Conservation (phyloP, 2,888 invertebrate genomes). For the Cremastinae sp. region DNA sequence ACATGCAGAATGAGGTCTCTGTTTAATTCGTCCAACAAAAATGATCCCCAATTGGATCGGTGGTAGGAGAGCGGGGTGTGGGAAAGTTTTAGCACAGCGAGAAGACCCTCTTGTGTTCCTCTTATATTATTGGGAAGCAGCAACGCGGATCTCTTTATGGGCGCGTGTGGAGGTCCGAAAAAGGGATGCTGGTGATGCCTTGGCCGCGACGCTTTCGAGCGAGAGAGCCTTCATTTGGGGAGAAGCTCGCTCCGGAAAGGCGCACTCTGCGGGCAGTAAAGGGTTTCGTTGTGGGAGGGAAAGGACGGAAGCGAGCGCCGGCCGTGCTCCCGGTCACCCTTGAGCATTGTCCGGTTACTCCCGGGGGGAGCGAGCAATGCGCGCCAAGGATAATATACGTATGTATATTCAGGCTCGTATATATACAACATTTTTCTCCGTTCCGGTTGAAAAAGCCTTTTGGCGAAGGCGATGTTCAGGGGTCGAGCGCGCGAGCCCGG, state of each 20-base stretch:
- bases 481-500: slow-evolving; percentile 61
- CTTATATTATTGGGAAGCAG: neutral
- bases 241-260: slow-evolving; percentile 47
- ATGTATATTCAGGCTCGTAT: slow-evolving; percentile 3
- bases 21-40: slow-evolving; percentile 40
- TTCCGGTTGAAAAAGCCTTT: slow-evolving; percentile 52
- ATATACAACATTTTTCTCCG: neutral
- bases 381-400: slow-evolving; percentile 12
- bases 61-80: neutral
- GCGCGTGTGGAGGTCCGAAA: slow-evolving; percentile 39
- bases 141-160: slow-evolving; percentile 1
- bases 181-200: slow-evolving; percentile 36
- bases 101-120: slow-evolving; percentile 34
- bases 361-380: slow-evolving; percentile 48
- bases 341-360: slow-evolving; percentile 56
- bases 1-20: slow-evolving; percentile 25
- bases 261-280: slow-evolving; percentile 59
- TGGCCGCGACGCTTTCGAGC: slow-evolving; percentile 45
- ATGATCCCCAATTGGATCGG: slow-evolving; percentile 48
- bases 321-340: slow-evolving; percentile 67
- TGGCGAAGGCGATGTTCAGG: slow-evolving; percentile 43
- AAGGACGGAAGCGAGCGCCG: slow-evolving; percentile 63
- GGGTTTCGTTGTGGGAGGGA: slow-evolving; percentile 63
- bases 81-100: slow-evolving; percentile 19
- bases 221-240: slow-evolving; percentile 57